phyloP scores from a whole-genome alignment of 2,113 vertebrate species.

The Argyrosomus japonicus region DNA sequence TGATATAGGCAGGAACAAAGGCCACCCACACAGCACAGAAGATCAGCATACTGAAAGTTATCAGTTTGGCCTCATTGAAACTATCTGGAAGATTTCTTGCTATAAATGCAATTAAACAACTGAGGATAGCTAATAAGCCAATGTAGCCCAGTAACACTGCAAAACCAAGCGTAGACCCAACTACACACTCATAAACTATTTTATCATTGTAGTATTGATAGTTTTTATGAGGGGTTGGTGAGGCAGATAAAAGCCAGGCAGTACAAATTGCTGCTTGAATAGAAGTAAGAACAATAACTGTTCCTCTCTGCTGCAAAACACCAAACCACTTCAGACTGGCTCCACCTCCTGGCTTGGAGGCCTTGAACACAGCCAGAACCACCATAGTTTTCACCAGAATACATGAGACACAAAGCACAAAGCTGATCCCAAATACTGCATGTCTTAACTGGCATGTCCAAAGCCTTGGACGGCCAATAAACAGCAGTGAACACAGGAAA shows the following conservation, averaged over 20 bases:
- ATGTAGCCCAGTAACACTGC: conserved; percentile 76
- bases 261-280: conserved; percentile 20
- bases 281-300: conserved; percentile 12
- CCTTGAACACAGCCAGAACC: conserved; percentile 51
- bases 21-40: conserved; percentile 44
- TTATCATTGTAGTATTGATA: conserved; percentile 64
- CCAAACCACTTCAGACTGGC: conserved; percentile 20
- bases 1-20: conserved; percentile 41
- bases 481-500: conserved; percentile 80
- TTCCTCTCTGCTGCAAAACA: conserved; percentile 11
- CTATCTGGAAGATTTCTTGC: conserved; percentile 80
- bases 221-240: conserved; percentile 70
- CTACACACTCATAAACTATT: conserved; percentile 77
- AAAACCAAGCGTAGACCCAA: conserved; percentile 76
- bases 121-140: conserved; percentile 70
- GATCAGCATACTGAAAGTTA: conserved; percentile 83
- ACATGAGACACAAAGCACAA: conserved; percentile 63
- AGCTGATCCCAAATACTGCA: conserved; percentile 60
- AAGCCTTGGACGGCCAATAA: conserved; percentile 51
- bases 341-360: conserved; percentile 18
- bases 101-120: conserved; percentile 81
- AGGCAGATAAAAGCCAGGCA: conserved; percentile 66
- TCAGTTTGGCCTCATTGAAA: conserved; percentile 79
- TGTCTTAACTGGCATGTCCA: conserved; percentile 62
- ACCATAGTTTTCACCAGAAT: conserved; percentile 68